Percentiles rank a stretch among this genome's conserved stretches.
These are phyloP conservation scores for Pseudomyrmex flavicornis DNA, from an alignment of 1,140 invertebrate genomes.

Conservation along the genomic window DNA sequence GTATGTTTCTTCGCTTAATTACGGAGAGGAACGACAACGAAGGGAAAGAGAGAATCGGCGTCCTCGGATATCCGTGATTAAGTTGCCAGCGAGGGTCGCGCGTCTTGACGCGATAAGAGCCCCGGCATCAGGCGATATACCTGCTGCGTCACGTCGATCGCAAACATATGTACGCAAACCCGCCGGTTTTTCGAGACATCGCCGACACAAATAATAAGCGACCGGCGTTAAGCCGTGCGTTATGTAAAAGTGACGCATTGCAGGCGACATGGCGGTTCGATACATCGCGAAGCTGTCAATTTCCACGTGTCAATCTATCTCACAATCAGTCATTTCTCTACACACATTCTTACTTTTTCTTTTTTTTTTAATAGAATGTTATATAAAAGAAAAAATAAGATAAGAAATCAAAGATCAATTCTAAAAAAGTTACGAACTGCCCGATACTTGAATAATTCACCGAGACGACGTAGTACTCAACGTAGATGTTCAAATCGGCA, in stretches of 20 bases:
- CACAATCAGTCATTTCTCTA: background rate
- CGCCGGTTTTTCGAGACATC: conserved; percentile 36
- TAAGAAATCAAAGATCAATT: too few species aligned
- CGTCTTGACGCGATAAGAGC: conserved; percentile 56
- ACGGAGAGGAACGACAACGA: conserved; percentile 30
- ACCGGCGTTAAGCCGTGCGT: background rate
- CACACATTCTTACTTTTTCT: background rate
- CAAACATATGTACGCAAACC: conserved; percentile 14
- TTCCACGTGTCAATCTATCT: background rate
- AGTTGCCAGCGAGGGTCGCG: conserved; percentile 57
- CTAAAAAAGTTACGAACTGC: too few species aligned
- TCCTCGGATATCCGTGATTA: conserved; percentile 65
- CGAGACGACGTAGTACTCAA: too few species aligned
- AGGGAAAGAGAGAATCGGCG: conserved; percentile 55
- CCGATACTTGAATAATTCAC: too few species aligned
- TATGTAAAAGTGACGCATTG: conserved; percentile 7
- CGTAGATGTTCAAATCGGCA: background rate
- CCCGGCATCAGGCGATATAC: conserved; percentile 40
- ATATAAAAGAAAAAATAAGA: too few species aligned
- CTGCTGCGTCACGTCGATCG: conserved; percentile 50
- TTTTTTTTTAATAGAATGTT: background rate
- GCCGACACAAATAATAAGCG: conserved; percentile 25
- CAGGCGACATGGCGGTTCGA: conserved; percentile 13
- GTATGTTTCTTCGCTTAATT: conserved; percentile 58
- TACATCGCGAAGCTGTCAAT: conserved; percentile 7